Percentiles rank a stretch among this genome's conserved stretches.
Conservation (phyloP, 1,140 invertebrate species). For the Neuroterus valhalla region DNA sequence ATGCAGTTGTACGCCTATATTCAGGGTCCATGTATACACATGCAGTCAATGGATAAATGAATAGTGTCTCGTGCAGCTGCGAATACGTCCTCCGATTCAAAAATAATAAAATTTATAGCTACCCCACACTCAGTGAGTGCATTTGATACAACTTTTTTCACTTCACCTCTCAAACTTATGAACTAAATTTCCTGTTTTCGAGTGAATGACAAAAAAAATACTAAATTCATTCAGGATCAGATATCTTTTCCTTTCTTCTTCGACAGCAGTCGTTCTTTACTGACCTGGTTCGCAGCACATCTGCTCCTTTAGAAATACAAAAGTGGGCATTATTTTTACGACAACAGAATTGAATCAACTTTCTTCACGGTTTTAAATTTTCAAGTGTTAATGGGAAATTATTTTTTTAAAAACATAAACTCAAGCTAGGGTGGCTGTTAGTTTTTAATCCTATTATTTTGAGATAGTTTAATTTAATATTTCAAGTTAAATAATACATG, state of each 20-base stretch:
- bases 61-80: conserved; percentile 5
- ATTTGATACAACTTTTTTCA: conserved; percentile 2
- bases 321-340: not conserved
- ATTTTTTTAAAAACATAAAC: no score
- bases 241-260: not conserved
- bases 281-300: conserved; percentile 6
- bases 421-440: no score
- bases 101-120: conserved; percentile 32
- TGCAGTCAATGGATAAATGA: not conserved
- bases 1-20: conserved; percentile 2
- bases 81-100: not conserved
- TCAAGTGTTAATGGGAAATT: no score
- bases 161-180: conserved; percentile 7
- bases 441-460: no score
- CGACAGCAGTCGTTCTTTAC: not conserved
- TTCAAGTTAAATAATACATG: no score
- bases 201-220: not conserved
- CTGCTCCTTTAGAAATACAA: conserved; percentile 2
- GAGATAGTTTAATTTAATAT: no score
- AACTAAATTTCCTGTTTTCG: not conserved
- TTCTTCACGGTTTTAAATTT: no score
- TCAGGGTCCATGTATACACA: not conserved
- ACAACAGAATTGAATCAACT: no score
- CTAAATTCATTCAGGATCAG: conserved; percentile 2
- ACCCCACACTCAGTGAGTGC: conserved; percentile 9